Conservation (phyloP, 2,888 invertebrate genomes). For the Metalampra italica region DNA sequence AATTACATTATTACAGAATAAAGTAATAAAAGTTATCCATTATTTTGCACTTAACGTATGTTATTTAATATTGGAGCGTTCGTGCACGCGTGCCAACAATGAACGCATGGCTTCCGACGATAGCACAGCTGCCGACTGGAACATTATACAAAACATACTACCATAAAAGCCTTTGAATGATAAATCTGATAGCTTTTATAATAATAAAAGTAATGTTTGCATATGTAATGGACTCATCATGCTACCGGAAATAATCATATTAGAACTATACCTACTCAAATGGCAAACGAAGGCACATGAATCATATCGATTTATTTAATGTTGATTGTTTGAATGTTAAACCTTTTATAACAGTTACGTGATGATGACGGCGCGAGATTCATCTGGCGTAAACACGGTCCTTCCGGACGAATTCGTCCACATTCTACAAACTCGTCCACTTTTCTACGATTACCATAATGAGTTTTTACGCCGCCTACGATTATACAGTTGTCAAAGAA, state of each 20-base stretch:
- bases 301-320: not conserved
- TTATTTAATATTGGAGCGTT: conserved; percentile 39
- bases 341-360: no score
- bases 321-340: not conserved
- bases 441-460: no score
- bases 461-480: no score
- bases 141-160: conserved; percentile 23
- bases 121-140: conserved; percentile 42
- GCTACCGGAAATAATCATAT: conserved; percentile 11
- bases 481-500: no score
- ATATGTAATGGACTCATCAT: conserved; percentile 20
- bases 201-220: conserved; percentile 18
- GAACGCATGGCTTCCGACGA: conserved; percentile 40
- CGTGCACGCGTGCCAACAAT: conserved; percentile 42
- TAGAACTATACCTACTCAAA: not conserved
- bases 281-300: not conserved
- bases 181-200: conserved; percentile 17
- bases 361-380: no score
- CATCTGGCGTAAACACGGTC: no score
- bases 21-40: conserved; percentile 26
- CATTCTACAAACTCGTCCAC: no score
- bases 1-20: conserved; percentile 2
- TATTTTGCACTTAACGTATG: conserved; percentile 27
- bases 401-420: no score
- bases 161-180: conserved; percentile 8